Conservation (phyloP, 2,888 invertebrate genomes). For the Acleris holmiana region DNA sequence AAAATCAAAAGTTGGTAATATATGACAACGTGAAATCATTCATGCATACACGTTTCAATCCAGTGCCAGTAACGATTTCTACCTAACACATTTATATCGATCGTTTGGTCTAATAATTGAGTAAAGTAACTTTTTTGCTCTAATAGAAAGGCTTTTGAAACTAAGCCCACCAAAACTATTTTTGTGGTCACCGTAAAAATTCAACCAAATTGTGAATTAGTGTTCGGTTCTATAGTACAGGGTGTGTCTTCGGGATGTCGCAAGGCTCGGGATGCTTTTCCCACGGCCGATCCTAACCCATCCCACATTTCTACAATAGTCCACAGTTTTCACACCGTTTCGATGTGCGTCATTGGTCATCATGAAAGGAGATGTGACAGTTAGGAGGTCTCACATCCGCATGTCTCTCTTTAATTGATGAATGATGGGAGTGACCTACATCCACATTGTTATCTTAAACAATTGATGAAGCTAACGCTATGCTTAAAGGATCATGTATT, state of each 20-base stretch:
- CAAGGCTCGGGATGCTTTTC: conserved; percentile 50
- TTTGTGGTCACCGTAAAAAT: not conserved
- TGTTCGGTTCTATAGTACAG: not conserved
- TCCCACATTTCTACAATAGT: conserved; percentile 57
- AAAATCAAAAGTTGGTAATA: too few species aligned
- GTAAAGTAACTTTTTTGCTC: too few species aligned
- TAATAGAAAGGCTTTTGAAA: too few species aligned
- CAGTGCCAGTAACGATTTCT: too few species aligned
- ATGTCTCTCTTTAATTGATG: conserved; percentile 55
- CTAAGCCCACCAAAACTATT: too few species aligned
- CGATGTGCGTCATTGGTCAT: conserved; percentile 62
- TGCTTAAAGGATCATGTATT: too few species aligned
- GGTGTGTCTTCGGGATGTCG: conserved; percentile 40
- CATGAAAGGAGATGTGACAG: conserved; percentile 63
- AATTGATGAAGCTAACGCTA: not conserved
- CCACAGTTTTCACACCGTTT: conserved; percentile 73
- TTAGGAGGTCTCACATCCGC: conserved; percentile 55
- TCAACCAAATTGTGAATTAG: not conserved
- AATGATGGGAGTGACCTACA: conserved; percentile 45
- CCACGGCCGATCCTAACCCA: conserved; percentile 74
- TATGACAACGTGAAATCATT: too few species aligned
- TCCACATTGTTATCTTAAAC: conserved; percentile 6
- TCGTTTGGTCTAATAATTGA: too few species aligned
- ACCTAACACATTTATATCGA: too few species aligned
- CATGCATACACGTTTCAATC: too few species aligned